Base-by-base conservation (phyloP, 2,113 vertebrate genomes). In the Oreochromis spilurus region DNA sequence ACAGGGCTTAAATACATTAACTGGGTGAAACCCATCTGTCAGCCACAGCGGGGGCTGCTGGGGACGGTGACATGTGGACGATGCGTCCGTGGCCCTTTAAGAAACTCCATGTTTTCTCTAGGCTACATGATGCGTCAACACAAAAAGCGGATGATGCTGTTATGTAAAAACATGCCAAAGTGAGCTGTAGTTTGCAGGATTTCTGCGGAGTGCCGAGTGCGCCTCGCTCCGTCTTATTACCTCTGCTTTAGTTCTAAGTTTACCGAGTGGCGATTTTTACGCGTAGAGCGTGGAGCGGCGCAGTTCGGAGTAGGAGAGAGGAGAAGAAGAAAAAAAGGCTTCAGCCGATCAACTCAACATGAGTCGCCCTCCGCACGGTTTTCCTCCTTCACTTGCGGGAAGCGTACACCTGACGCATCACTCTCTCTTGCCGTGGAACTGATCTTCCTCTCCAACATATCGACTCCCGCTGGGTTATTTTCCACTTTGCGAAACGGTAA, bases 51-150 rank as follows among this genome's bases (percentile, higher is more conserved):
- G 86, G 89, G 91, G 83, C 57, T 75, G 90, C 87, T 54, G 79
- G 77, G 34, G 79, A 90, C 87, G 81, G 90, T 78, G 93, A 90
- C 95, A 92, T 95, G 86, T 84, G 91, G 81, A 78, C 89, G 87
- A 70, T 67, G 80, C 84, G 94, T 90, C 88, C 87, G 87, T 97
- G 96, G 93, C 96, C 96, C 96, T 97, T 97, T 97, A 97, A 97
- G 96, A 96, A 96, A 96, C 96, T 96, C 96, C 96, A 97, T 97
- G 95, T 96, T 97, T 96, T 95, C 95, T 77, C 72, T 77, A 50
- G 72, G 94, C 94, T 95, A 89, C 95, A 93, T 96, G 96, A 96
- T 96, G 96, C 96, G 96, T 96, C 96, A 96, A 96, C 95, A 95
- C 93, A 91, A 94, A 95, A 94, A 96, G 94, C 95, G 95, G 96